phyloP scores from a whole-genome alignment of 2,113 vertebrate species.

The Labrus mixtus region DNA sequence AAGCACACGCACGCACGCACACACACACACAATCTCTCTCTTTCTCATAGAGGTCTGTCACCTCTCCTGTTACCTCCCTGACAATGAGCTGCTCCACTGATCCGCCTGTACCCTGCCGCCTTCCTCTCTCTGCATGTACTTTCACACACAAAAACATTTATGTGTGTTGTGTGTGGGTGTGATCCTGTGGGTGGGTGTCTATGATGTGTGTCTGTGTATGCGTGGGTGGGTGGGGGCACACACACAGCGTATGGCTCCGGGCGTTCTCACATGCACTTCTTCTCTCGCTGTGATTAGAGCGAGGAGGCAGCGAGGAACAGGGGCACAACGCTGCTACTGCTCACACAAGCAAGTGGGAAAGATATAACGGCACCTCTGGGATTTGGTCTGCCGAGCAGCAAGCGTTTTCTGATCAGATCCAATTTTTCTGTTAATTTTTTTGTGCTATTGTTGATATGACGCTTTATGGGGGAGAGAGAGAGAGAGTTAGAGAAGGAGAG shows the following conservation, averaged over 20 bases:
- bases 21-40: not conserved
- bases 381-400: constrained; percentile 56
- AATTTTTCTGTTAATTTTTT: constrained; percentile 61
- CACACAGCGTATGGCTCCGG: constrained; percentile 59
- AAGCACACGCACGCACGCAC: constrained; percentile 5
- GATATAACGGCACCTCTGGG: constrained; percentile 76
- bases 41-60: constrained; percentile 50
- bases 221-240: constrained; percentile 50
- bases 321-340: constrained; percentile 62
- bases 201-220: constrained; percentile 36
- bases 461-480: constrained; percentile 19
- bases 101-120: constrained; percentile 59
- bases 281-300: constrained; percentile 74
- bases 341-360: constrained; percentile 70
- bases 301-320: constrained; percentile 64
- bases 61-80: constrained; percentile 69
- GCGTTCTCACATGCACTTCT: constrained; percentile 65
- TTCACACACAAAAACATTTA: constrained; percentile 61
- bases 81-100: constrained; percentile 71
- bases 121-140: constrained; percentile 79
- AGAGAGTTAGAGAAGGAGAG: not conserved
- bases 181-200: constrained; percentile 63
- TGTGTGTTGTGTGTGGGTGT: constrained; percentile 48
- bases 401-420: constrained; percentile 64
- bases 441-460: constrained; percentile 58